Percentiles rank a stretch among this genome's conserved stretches.
These are phyloP conservation scores for Oncorhynchus keta DNA, from an alignment of 2,113 vertebrate genomes.

Conservation along the genomic window DNA sequence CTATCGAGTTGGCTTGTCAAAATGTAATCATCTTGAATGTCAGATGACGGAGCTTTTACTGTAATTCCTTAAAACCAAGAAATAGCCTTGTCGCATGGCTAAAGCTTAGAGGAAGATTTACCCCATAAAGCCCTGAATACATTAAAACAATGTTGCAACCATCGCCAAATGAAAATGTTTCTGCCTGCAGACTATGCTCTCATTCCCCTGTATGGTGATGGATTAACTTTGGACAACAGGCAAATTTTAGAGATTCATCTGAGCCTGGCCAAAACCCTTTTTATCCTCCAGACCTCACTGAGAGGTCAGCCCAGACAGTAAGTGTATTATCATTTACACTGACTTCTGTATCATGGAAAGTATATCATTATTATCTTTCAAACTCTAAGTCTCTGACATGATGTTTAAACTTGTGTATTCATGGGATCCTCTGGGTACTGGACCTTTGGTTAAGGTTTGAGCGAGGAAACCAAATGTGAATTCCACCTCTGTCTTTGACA, in stretches of 20 bases:
- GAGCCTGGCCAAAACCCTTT: constrained; percentile 36
- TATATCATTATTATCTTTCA: constrained; percentile 4
- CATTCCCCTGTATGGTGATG: constrained; percentile 55
- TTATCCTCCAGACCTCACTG: neutral
- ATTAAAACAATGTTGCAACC: constrained; percentile 69
- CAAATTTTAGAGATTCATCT: constrained; percentile 50
- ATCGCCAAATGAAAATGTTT: constrained; percentile 78
- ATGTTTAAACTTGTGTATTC: neutral
- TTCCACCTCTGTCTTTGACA: neutral
- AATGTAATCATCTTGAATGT: constrained; percentile 89
- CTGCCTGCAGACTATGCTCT: constrained; percentile 48
- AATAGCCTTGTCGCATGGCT: constrained; percentile 50
- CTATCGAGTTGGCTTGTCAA: constrained; percentile 78
- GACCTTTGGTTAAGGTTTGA: neutral
- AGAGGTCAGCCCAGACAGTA: constrained; percentile 2
- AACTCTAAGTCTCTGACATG: neutral
- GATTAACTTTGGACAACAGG: constrained; percentile 61
- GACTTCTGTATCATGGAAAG: neutral
- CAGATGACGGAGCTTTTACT: constrained; percentile 84
- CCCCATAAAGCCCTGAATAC: constrained; percentile 67
- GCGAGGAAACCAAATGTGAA: neutral
- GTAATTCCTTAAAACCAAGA: constrained; percentile 81
- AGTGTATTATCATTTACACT: neutral
- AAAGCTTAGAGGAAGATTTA: constrained; percentile 77
- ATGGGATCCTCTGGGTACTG: neutral